phyloP scores from a whole-genome alignment of 2,888 invertebrate genomes.

The Cephus sareptanus region DNA sequence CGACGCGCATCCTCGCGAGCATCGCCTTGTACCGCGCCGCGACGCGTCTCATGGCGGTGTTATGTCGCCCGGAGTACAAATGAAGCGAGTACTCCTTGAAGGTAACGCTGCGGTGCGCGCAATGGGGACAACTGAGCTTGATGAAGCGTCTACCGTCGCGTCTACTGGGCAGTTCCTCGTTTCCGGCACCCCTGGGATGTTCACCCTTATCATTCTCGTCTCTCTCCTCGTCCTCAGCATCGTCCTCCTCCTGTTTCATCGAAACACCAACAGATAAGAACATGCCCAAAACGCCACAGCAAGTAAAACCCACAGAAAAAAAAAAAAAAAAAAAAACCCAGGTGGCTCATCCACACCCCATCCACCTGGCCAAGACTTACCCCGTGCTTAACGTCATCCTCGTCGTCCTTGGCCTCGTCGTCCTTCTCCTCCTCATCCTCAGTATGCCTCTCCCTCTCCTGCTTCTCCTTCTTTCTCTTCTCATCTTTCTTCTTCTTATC shows the following conservation, averaged over 20 bases:
- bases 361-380: constrained; percentile 26
- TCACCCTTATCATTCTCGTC: constrained; percentile 59
- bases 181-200: constrained; percentile 54
- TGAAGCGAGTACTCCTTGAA: constrained; percentile 82
- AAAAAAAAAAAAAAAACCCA: not conserved
- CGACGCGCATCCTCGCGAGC: constrained; percentile 80
- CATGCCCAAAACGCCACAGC: not conserved
- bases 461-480: constrained; percentile 63
- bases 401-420: constrained; percentile 35
- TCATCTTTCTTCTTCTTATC: constrained; percentile 55
- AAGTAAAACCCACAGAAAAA: too few species aligned
- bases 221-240: constrained; percentile 52
- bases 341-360: not conserved
- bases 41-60: constrained; percentile 78
- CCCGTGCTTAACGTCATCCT: constrained; percentile 44
- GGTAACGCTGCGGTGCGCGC: constrained; percentile 78
- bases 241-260: constrained; percentile 58
- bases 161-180: constrained; percentile 60
- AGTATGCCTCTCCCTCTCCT: constrained; percentile 68
- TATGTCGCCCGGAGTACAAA: constrained; percentile 77
- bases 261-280: not conserved
- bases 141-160: constrained; percentile 71
- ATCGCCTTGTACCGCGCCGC: constrained; percentile 81
- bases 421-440: constrained; percentile 69
- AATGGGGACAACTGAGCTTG: constrained; percentile 82